Evolutionary conservation across 2,113 vertebrate species (phyloP).

Genomic region (Neopipo cinnamomea): DNA sequence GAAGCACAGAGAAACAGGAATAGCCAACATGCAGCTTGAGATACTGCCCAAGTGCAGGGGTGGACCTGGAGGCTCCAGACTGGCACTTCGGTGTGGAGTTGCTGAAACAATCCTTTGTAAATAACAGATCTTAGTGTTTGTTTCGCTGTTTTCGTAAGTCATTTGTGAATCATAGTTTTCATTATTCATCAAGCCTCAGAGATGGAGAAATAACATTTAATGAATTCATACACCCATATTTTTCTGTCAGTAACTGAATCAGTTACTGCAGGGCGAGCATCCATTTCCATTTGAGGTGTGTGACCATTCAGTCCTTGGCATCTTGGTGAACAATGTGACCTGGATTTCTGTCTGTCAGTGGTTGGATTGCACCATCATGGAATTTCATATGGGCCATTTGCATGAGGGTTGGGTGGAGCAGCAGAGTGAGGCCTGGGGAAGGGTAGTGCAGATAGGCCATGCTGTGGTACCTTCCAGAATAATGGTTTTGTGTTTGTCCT

Average conservation of each 20-base stretch:
- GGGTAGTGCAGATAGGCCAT: neutral
- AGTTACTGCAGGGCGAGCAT: neutral
- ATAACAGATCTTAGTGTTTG: neutral
- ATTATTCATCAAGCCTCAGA: neutral
- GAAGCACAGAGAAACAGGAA: neutral
- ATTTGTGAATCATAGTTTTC: neutral
- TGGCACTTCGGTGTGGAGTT: neutral
- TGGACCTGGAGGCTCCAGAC: neutral
- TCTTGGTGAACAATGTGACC: neutral
- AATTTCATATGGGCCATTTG: neutral
- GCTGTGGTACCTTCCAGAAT: neutral
- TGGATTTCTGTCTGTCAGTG: neutral
- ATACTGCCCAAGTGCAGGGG: neutral
- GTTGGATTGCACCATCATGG: neutral
- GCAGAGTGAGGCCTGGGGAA: neutral
- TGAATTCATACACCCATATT: neutral
- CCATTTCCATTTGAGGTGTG: neutral
- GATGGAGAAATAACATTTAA: neutral
- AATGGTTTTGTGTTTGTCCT: neutral
- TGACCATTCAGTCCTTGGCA: neutral
- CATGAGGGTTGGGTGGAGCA: neutral
- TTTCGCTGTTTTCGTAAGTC: neutral
- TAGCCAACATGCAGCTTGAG: neutral
- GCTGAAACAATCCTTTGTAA: neutral
- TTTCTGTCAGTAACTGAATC: neutral